phyloP scores from a whole-genome alignment of 2,797 vertebrate species.

The Gallirallus australis region DNA sequence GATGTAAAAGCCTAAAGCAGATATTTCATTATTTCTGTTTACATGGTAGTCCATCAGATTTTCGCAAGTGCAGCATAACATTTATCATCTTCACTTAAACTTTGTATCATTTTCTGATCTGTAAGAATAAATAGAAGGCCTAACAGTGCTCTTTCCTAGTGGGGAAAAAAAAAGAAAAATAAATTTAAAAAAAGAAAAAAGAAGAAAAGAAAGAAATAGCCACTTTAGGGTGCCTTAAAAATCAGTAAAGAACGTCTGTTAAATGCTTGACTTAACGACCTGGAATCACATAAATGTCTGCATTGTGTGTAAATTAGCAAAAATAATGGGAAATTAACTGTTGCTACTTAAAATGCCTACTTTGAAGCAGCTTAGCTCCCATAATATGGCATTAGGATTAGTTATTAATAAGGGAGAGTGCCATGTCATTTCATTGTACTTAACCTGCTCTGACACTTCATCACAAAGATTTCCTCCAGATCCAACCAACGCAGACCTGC shows the following conservation, averaged over 20 bases:
- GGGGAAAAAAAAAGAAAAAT: background rate
- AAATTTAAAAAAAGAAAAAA: rapidly evolving
- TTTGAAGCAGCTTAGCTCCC: background rate
- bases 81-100: background rate
- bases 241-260: background rate
- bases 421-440: background rate
- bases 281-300: background rate
- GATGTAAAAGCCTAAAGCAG: background rate
- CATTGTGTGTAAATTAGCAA: background rate
- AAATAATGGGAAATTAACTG: background rate
- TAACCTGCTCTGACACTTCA: background rate
- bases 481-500: background rate
- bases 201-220: background rate
- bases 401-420: background rate
- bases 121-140: background rate
- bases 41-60: background rate
- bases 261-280: background rate
- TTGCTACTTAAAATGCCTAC: background rate
- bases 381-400: background rate
- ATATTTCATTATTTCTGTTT: conserved; percentile 1
- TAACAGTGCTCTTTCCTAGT: background rate
- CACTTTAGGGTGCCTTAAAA: background rate
- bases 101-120: background rate
- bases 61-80: background rate
- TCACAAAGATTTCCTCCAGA: background rate